Evolutionary conservation across 2,113 vertebrate species (phyloP).

Genomic region (Chlorocebus sabaeus): DNA sequence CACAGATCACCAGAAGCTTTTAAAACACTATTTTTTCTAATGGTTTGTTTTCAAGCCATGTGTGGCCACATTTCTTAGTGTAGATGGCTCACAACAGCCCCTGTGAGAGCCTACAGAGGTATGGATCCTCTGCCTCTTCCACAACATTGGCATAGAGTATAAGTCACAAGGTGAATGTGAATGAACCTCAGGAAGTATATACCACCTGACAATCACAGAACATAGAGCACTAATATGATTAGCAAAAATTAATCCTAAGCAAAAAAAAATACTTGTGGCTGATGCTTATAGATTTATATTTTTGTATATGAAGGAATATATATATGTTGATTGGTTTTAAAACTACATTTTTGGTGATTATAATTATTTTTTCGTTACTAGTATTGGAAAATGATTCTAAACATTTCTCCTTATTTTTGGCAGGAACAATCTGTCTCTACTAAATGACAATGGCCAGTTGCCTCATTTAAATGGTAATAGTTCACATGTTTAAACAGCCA

Average conservation of each 20-base stretch:
- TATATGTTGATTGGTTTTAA: background rate
- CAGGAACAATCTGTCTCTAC: background rate
- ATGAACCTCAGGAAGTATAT: background rate
- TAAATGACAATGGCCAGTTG: background rate
- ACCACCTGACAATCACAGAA: background rate
- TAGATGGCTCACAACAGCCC: no score
- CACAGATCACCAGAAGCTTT: background rate
- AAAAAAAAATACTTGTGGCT: background rate
- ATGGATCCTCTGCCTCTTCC: background rate
- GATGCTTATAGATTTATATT: background rate
- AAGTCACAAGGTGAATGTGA: background rate
- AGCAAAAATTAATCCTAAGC: background rate
- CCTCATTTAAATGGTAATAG: background rate
- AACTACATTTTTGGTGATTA: background rate
- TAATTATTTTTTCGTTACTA: background rate
- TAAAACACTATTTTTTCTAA: background rate
- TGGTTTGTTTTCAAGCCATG: background rate
- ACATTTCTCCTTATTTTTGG: background rate
- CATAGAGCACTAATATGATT: background rate
- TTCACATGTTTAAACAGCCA: background rate
- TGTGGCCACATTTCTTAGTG: background rate
- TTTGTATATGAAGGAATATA: background rate
- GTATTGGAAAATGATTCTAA: background rate
- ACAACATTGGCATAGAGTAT: background rate
- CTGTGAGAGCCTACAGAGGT: background rate